Conservation (phyloP, 2,113 vertebrate genomes). For the Epinephelus cyanopodus region DNA sequence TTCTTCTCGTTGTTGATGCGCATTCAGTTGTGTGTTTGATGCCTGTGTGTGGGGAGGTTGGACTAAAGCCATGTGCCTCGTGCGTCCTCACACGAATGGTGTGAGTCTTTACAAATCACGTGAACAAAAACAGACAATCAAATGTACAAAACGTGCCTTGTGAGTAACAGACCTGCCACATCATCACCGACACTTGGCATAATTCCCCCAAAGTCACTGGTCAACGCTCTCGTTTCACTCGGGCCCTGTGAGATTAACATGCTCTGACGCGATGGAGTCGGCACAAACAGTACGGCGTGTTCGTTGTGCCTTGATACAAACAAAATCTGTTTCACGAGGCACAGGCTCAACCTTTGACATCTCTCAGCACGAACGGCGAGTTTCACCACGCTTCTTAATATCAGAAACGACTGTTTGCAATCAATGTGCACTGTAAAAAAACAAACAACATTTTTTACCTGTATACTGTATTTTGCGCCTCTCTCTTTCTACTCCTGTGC, state of each 20-base stretch:
- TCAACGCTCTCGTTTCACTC: conserved; percentile 57
- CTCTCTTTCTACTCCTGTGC: conserved; percentile 75
- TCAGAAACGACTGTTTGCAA: conserved; percentile 77
- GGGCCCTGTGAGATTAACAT: conserved; percentile 46
- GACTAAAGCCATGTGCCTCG: conserved; percentile 81
- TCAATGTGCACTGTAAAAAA: conserved; percentile 79
- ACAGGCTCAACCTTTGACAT: conserved; percentile 76
- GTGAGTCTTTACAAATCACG: conserved; percentile 65
- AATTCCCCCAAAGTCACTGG: conserved; percentile 47
- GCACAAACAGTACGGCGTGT: conserved; percentile 21
- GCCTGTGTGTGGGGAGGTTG: conserved; percentile 72
- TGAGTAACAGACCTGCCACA: conserved; percentile 74
- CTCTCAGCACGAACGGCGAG: conserved; percentile 62
- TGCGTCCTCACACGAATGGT: conserved; percentile 60
- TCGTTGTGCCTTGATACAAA: conserved; percentile 33
- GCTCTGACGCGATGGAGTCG: background rate
- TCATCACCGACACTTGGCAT: conserved; percentile 65
- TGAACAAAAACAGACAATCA: conserved; percentile 79
- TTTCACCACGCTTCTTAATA: conserved; percentile 61
- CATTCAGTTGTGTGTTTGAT: conserved; percentile 67
- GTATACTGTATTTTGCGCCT: conserved; percentile 71
- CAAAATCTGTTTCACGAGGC: conserved; percentile 66
- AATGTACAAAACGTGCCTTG: conserved; percentile 82
- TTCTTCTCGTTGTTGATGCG: conserved; percentile 66
- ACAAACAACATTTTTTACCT: conserved; percentile 45